Base-by-base conservation (phyloP, 2,113 vertebrate genomes). In the Bufo bufo region DNA sequence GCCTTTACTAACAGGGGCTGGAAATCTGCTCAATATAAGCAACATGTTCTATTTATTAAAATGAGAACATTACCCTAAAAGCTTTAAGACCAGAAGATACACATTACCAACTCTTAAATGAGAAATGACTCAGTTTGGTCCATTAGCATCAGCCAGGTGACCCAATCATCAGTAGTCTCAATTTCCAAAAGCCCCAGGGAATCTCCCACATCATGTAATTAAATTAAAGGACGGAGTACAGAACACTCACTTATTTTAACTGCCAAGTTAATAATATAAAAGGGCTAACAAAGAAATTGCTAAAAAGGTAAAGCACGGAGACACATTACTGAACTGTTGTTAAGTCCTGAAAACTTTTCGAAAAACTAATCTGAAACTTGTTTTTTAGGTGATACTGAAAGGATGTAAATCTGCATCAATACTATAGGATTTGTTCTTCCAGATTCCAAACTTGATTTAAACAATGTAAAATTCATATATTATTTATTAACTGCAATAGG, bases 11-110 rank as follows among this genome's bases (percentile, higher is more conserved):
- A 65, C 71, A 77, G 43, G 19, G 85, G 50, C 56, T 6, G 50
- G 52, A 17, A 66, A 86, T 86, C 85, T 86, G 75, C 75, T 86
- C 71, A 66, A 77, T 79, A 86, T 86, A 78, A 86, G 58, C 7
- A 78, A 61, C 85, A 86, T 78, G 61, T 66, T 86, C 74, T 78
- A 66, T 66, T 78, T 86, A 86, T 86, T 86, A 86, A 78, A 77
- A 86, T 63, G 49, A 78, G 75, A 86, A 86, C 45, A 66, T 78
- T 66, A 63, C 58, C 72, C 63, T 85, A 85, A 77, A 63, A 61
- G 54, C 14, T 47, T 77, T 77, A 86, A 86, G 75, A 78, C 19
- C 47, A 78, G 72, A 65, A 79, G 71, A 78, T 66, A 65, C 59
- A 65, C 59, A 77, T 86, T 78, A 86, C n/a, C 23, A 12, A 52